phyloP scores from a whole-genome alignment of 2,888 invertebrate genomes.

The Syrphus vitripennis region DNA sequence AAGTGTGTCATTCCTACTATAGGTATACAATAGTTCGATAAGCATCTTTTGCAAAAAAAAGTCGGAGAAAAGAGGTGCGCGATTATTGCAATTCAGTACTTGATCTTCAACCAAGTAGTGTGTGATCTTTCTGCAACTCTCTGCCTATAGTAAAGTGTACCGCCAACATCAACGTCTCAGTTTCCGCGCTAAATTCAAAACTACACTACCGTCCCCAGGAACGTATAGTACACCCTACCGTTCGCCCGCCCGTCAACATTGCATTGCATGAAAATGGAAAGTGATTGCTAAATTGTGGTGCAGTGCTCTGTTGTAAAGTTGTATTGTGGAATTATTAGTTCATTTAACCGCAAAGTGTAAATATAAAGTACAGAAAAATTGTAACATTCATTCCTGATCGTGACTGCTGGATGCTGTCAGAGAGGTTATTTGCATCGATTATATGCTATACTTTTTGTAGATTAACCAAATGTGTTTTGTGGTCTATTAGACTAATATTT shows the following conservation, averaged over 20 bases:
- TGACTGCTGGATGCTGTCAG: slow-evolving; percentile 10
- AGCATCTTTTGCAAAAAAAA: slow-evolving; percentile 4
- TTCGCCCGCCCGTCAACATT: neutral
- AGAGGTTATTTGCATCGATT: neutral
- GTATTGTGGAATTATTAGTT: slow-evolving; percentile 39
- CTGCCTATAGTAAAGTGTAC: neutral
- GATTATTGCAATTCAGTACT: slow-evolving; percentile 51
- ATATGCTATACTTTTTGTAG: neutral
- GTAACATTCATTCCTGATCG: slow-evolving; percentile 29
- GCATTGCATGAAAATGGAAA: slow-evolving; percentile 56
- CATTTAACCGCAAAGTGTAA: slow-evolving; percentile 60
- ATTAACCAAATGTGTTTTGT: neutral
- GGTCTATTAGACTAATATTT: neutral
- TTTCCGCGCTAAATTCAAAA: slow-evolving; percentile 42
- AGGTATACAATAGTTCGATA: slow-evolving; percentile 30
- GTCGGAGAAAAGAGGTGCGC: slow-evolving; percentile 50
- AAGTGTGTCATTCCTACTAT: slow-evolving; percentile 58
- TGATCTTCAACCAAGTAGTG: slow-evolving; percentile 48
- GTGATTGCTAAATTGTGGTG: slow-evolving; percentile 63
- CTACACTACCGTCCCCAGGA: neutral
- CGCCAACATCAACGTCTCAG: neutral
- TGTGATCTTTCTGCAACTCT: slow-evolving; percentile 27
- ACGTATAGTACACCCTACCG: neutral
- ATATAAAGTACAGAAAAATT: slow-evolving; percentile 50
- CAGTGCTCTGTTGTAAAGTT: slow-evolving; percentile 6